Base-by-base conservation (phyloP, 2,797 vertebrate genomes). In the Enteromius thamalakanensis region DNA sequence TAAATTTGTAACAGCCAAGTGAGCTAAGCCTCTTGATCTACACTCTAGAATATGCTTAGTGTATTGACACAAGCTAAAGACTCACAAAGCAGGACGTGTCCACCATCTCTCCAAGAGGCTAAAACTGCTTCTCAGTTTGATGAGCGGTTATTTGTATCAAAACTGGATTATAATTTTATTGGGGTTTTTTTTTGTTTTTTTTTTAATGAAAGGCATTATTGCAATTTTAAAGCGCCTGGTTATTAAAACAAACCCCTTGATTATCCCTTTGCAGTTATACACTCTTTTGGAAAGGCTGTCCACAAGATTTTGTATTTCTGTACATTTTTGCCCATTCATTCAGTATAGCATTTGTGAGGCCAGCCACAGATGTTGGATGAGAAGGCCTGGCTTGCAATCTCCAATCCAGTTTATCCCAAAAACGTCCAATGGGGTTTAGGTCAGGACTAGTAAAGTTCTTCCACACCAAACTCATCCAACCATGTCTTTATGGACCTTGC, bases 81-180 rank as follows among this genome's bases (percentile, higher is more conserved):
- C 40, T 76, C 86, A 87, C 88, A 91, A 93, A 89, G 51, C 88
- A 87, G 90, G 90, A 92, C 91, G 90, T 93, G 91, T 90, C 89
- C 70, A 80, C 87, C 62, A 71, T 84, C 87, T 86, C 86, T 90
- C 90, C 91, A 89, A 89, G 87, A 85, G 91, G 91, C 91, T 94
- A 88, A 88, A 93, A 88, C 86, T 80, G 68, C 84, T 87, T 88
- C 90, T 87, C 83, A 32, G 87, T 79, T 71, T 84, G 85, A 74
- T 84, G 75, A 83, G 51, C 86, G 85, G 82, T 80, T 90, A 78
- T 92, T 91, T 93, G 87, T 88, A 80, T 86, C 86, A 84, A 65
- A 84, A 42, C 69, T 74, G 40, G 55, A 88, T 40, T 67, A 7
- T n/a, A 0, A 45, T 45, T 2, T 11, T 12, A 11, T 11, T 42